Evolutionary conservation across 1,140 invertebrate species (phyloP).

Genomic region (Carcinoscorpius rotundicauda): DNA sequence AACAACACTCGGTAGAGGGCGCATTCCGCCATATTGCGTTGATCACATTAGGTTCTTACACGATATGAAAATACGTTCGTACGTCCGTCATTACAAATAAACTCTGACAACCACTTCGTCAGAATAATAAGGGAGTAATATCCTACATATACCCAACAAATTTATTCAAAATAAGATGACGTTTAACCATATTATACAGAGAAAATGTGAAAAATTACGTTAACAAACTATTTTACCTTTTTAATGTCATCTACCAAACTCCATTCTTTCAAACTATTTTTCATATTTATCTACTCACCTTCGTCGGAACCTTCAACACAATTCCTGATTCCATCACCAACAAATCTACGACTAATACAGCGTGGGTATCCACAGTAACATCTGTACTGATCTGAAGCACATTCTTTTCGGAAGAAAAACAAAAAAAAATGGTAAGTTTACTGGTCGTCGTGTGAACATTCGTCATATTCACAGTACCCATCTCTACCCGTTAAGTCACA

Average conservation of each 20-base stretch:
- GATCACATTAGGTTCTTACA: too few species aligned
- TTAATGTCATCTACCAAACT: neutral
- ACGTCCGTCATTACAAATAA: too few species aligned
- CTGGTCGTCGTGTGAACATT: neutral
- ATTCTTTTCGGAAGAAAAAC: slow-evolving; percentile 11
- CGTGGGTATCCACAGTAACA: slow-evolving; percentile 30
- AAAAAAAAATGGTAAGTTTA: neutral
- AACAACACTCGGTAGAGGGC: too few species aligned
- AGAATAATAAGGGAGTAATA: too few species aligned
- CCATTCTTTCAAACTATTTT: neutral
- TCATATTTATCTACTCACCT: slow-evolving; percentile 19
- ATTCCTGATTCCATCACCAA: slow-evolving; percentile 29
- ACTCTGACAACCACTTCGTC: too few species aligned
- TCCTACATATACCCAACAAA: too few species aligned
- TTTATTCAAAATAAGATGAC: too few species aligned
- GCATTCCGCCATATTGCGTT: too few species aligned
- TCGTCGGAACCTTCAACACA: slow-evolving; percentile 33
- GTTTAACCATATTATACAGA: too few species aligned
- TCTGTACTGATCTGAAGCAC: slow-evolving; percentile 22
- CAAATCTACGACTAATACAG: slow-evolving; percentile 26
- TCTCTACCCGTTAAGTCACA: too few species aligned
- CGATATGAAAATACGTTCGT: too few species aligned
- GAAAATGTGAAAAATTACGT: neutral
- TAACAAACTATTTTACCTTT: slow-evolving; percentile 1
- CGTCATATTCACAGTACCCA: too few species aligned